Base-by-base conservation (phyloP, 2,888 invertebrate genomes). In the Maniola hyperantus region DNA sequence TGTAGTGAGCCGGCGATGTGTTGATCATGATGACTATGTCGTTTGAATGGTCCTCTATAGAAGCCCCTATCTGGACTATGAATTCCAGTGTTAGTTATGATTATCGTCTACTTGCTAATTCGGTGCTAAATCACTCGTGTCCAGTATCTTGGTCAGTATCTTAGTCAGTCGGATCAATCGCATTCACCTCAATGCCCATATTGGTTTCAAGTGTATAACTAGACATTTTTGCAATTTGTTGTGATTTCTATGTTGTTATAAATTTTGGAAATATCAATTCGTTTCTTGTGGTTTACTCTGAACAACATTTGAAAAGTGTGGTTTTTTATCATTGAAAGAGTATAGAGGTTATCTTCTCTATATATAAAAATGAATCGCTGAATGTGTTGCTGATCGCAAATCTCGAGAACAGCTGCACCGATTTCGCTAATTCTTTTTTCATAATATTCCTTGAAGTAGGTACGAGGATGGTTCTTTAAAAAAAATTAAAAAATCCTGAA, bases 31-130 rank as follows among this genome's bases (percentile, higher is more conserved):
- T n/a, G n/a, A n/a, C n/a, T n/a, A n/a, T n/a, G n/a, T n/a, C n/a
- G n/a, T n/a, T n/a, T n/a, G n/a, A n/a, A n/a, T n/a, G n/a, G n/a
- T n/a, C n/a, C n/a, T n/a, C n/a, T n/a, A n/a, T n/a, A n/a, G n/a
- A n/a, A n/a, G n/a, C n/a, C n/a, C n/a, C n/a, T n/a, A n/a, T n/a
- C n/a, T n/a, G n/a, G n/a, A n/a, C n/a, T n/a, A n/a, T n/a, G n/a
- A n/a, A n/a, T n/a, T n/a, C n/a, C n/a, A n/a, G 53, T 33, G 20
- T 36, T 33, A 8, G 58, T 44, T 42, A 39, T 13, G 20, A 20
- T 55, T 68, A 68, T 65, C 67, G 61, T 13, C 46, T 51, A 15
- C 61, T 15, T 33, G 67, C 61, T 68, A 68, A 68, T 61, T 46
- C 55, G 44, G 26, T 33, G 62, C 42, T 62, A 62, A 53, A 26